phyloP scores from a whole-genome alignment of 1,140 invertebrate species.

The Eulimnadia texana region DNA sequence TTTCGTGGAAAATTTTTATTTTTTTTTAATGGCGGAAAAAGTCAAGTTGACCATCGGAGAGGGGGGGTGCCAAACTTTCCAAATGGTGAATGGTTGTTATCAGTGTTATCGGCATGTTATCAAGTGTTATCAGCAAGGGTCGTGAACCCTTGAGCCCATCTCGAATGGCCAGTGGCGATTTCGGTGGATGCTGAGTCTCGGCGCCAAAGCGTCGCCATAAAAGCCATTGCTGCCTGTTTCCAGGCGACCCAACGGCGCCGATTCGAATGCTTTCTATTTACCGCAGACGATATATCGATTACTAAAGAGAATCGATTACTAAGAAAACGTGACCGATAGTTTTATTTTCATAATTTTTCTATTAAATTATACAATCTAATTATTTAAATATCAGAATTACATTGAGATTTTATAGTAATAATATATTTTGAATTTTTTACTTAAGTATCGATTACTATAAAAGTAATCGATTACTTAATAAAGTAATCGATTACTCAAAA shows the following conservation, averaged over 20 bases:
- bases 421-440: not conserved
- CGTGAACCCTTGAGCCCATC: no score
- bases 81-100: no score
- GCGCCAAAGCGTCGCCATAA: not conserved
- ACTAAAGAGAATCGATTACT: not conserved
- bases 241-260: not conserved
- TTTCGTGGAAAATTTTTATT: no score
- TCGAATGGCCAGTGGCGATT: not conserved
- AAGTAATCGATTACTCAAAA: no score
- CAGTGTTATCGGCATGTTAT: no score
- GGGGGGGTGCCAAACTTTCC: no score
- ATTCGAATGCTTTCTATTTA: not conserved
- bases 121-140: no score
- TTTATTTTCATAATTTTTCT: not conserved
- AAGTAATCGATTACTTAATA: no score
- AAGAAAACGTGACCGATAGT: not conserved
- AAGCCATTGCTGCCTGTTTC: not conserved
- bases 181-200: not conserved
- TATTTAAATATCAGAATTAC: not conserved
- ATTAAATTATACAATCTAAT: not conserved
- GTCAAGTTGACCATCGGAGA: no score
- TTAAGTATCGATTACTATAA: not conserved
- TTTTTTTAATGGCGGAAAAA: no score
- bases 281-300: not conserved
- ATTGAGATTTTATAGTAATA: not conserved